phyloP scores from a whole-genome alignment of 2,797 vertebrate genomes.

The Lemur catta region DNA sequence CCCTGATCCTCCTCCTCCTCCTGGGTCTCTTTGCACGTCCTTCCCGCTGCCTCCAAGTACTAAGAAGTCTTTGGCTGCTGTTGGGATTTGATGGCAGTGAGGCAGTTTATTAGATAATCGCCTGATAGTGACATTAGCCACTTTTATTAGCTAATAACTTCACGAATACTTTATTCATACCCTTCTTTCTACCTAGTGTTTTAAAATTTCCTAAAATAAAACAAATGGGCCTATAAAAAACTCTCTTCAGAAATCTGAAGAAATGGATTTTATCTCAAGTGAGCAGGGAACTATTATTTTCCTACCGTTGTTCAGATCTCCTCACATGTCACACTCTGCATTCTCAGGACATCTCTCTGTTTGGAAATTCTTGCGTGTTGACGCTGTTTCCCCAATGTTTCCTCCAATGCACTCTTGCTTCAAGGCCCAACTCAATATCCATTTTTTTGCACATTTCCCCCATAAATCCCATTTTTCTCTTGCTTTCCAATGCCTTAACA shows the following conservation, averaged over 20 bases:
- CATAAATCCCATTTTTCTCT: not conserved
- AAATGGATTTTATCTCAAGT: not conserved
- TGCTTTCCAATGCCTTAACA: too few species aligned
- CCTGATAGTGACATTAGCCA: not conserved
- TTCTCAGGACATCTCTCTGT: not conserved
- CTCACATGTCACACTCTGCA: too few species aligned
- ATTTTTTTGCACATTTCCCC: not conserved
- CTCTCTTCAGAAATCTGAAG: not conserved
- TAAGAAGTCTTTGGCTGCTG: rapidly evolving
- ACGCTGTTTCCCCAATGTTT: rapidly evolving
- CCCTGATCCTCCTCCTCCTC: not conserved
- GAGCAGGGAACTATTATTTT: not conserved
- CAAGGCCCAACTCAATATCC: not conserved
- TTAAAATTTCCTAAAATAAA: not conserved
- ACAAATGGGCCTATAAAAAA: not conserved
- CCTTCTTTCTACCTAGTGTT: not conserved
- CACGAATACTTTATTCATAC: not conserved
- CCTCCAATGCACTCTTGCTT: not conserved
- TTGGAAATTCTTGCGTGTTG: rapidly evolving
- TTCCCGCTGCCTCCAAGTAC: not conserved
- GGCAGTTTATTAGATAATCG: too few species aligned
- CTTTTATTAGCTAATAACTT: too few species aligned
- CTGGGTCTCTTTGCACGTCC: rapidly evolving
- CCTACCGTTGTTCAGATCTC: rapidly evolving
- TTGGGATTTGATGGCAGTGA: rapidly evolving